Base-by-base conservation (phyloP, 2,113 vertebrate genomes). In the Dolichallabes microphthalmus region DNA sequence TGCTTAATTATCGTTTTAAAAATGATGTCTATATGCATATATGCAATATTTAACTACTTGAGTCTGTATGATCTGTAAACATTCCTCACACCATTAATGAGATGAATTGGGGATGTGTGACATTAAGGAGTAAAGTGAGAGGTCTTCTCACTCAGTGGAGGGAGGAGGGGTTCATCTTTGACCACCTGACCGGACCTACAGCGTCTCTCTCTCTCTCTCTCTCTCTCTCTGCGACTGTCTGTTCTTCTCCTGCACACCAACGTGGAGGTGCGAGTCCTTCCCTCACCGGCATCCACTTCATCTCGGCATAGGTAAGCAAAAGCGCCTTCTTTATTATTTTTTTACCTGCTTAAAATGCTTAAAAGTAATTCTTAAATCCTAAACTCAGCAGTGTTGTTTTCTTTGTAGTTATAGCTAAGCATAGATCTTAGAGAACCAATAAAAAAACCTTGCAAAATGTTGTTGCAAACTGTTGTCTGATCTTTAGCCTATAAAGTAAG, bases 131-230 rank as follows among this genome's bases (percentile, higher is more conserved):
- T 14, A 45, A 45, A 45, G 69, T 45, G 25, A 76, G 45, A 50
- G 19, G 52, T 90, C 25, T 35, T 61, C 19, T 39, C 13, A 80
- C 35, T 60, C 88, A 58, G n/a, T 60, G 13, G 74, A 61, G 82
- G 68, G 58, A 91, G 94, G 94, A 94, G 95, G 95, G 94, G 94
- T 93, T 91, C 90, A 91, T 88, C 80, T 90, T 87, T 86, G 84
- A 88, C 86, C 84, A 73, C 87, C 27, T 69, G 30, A 69, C 68
- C 35, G 22, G 32, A 91, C 79, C 78, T 52, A 39, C 58, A 84
- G 32, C 82, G 82, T 88, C 63, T 94, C 92, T 94, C 91, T 93
- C 89, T 93, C 91, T 92, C 88, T 90, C 77, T 94, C 92, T 92
- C 90, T 93, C 90, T 93, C 91, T 81, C 61, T 53, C 61, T 52